Conservation (phyloP, 2,888 invertebrate genomes). For the Drosophila nigricruria region DNA sequence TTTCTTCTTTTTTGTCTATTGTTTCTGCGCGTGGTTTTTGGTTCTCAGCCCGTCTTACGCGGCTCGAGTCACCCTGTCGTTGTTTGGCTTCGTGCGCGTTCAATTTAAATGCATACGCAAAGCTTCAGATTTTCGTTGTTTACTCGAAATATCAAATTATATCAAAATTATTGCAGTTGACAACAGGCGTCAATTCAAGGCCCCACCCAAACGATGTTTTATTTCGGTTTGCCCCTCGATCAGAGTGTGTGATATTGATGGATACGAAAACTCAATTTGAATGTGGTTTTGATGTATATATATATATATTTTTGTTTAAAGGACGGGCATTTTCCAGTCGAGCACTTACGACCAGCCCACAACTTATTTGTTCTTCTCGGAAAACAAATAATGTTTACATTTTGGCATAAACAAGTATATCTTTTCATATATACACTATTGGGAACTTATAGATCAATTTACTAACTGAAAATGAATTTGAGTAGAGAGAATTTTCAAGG, state of each 20-base stretch:
- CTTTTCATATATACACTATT: background rate
- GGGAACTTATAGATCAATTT: background rate
- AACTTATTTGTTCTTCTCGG: background rate
- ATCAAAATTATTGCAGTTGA: slow-evolving; percentile 23
- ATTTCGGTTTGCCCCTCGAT: background rate
- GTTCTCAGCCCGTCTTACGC: slow-evolving; percentile 36
- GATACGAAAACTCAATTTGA: background rate
- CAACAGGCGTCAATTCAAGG: background rate
- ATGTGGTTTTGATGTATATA: background rate
- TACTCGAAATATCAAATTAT: slow-evolving; percentile 25
- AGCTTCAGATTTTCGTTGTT: background rate
- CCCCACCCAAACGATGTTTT: background rate
- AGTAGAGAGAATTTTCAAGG: background rate
- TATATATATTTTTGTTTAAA: too few relatives aligned
- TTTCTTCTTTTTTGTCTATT: background rate
- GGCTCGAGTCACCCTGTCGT: slow-evolving; percentile 27
- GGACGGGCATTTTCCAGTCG: background rate
- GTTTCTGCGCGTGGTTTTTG: slow-evolving; percentile 18
- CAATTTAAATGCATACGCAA: slow-evolving; percentile 18
- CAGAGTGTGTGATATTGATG: background rate
- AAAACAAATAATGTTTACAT: background rate
- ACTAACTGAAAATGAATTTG: background rate
- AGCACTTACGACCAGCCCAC: background rate
- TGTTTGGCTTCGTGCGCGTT: slow-evolving; percentile 22
- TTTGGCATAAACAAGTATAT: background rate